phyloP scores from a whole-genome alignment of 2,888 invertebrate genomes.

The Amphimallon solstitiale region DNA sequence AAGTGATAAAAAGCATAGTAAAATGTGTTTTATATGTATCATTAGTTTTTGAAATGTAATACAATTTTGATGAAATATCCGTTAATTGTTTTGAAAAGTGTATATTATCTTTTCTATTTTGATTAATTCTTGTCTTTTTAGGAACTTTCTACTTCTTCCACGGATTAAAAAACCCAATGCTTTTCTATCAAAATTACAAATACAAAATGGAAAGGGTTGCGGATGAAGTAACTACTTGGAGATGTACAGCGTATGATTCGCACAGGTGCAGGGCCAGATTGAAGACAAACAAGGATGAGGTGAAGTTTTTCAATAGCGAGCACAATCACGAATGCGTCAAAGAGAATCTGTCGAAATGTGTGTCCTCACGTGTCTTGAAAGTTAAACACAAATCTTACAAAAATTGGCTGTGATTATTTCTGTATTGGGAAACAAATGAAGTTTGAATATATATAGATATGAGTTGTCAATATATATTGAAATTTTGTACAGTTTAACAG shows the following conservation, averaged over 20 bases:
- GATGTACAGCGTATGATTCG: slow-evolving; percentile 49
- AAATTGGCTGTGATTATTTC: too few relatives aligned
- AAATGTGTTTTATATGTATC: too few relatives aligned
- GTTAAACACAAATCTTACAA: neutral
- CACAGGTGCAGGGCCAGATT: slow-evolving; percentile 52
- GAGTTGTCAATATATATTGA: too few relatives aligned
- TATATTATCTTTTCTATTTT: too few relatives aligned
- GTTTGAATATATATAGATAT: too few relatives aligned
- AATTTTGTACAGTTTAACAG: too few relatives aligned
- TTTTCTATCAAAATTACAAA: neutral
- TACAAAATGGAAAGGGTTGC: neutral
- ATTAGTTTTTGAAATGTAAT: too few relatives aligned
- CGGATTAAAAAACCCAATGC: neutral
- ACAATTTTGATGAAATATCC: too few relatives aligned
- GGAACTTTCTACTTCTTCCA: slow-evolving; percentile 4
- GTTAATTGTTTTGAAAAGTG: too few relatives aligned
- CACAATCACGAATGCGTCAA: neutral
- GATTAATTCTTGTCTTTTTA: slow-evolving; percentile 1
- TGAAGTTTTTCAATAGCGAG: neutral
- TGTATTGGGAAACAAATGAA: too few relatives aligned
- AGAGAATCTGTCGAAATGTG: neutral
- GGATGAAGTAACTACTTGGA: slow-evolving; percentile 1
- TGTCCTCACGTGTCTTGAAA: neutral
- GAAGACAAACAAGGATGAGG: slow-evolving; percentile 43
- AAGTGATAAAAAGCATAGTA: too few relatives aligned